Evolutionary conservation across 37 sponge, comb jelly and placozoan genomes (phyloP).

Genomic region (Diacarnus erythraeanus): DNA sequence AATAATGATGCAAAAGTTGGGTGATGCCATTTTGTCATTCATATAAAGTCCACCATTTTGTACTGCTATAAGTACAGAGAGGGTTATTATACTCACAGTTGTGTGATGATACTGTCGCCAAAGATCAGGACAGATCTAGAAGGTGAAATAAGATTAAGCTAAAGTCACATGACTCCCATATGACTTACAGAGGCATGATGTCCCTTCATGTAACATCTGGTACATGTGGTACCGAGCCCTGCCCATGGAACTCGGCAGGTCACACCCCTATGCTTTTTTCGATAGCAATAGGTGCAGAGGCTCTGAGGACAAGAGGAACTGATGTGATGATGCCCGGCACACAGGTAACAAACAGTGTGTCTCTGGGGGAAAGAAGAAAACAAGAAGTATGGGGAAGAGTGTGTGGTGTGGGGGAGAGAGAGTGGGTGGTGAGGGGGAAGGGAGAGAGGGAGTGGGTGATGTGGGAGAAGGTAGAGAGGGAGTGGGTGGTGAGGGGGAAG

Average conservation of each 20-base stretch:
- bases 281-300: conserved; percentile 52
- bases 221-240: conserved; percentile 1
- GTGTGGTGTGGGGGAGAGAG: not conserved
- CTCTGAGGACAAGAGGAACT: conserved; percentile 26
- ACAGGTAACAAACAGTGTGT: conserved; percentile 49
- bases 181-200: conserved; percentile 43
- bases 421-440: not conserved
- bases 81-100: conserved; percentile 10
- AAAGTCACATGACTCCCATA: not conserved
- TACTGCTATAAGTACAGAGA: too few species aligned
- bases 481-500: too few species aligned
- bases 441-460: too few species aligned
- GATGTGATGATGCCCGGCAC: conserved; percentile 36
- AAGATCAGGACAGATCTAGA: conserved; percentile 55
- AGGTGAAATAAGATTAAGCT: not conserved
- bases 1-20: too few species aligned
- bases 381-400: not conserved
- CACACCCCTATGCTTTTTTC: conserved; percentile 26
- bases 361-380: conserved; percentile 23
- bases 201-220: conserved; percentile 33
- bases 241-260: conserved; percentile 35
- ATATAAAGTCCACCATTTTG: too few species aligned
- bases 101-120: conserved; percentile 78
- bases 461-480: too few species aligned
- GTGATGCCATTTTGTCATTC: too few species aligned